Percentiles rank a stretch among this genome's conserved stretches.
These are phyloP conservation scores for Rhea pennata DNA, from an alignment of 2,113 vertebrate species.

Conservation along the genomic window DNA sequence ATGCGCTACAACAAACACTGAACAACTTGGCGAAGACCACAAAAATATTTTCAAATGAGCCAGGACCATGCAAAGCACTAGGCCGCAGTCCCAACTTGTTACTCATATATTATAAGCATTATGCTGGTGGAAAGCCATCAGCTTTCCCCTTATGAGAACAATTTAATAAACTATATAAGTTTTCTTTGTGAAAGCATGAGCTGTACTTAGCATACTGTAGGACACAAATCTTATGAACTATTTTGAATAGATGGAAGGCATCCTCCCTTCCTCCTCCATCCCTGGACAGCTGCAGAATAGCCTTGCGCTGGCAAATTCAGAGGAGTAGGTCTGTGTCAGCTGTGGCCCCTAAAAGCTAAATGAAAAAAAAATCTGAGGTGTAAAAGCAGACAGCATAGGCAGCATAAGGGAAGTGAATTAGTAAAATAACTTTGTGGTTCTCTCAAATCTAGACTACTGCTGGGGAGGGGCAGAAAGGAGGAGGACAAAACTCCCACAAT, in stretches of 20 bases:
- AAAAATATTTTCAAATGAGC: background rate
- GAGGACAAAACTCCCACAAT: background rate
- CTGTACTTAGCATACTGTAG: background rate
- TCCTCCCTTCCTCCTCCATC: background rate
- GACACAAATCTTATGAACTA: background rate
- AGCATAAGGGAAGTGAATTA: background rate
- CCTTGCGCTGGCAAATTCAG: conserved; percentile 8
- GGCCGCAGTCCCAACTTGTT: background rate
- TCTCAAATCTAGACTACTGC: background rate
- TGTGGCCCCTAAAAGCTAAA: background rate
- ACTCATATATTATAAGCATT: background rate
- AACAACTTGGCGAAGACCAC: background rate
- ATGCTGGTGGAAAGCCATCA: background rate
- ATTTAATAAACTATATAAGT: background rate
- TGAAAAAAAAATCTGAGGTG: background rate
- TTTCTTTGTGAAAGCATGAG: background rate
- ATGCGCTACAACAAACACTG: background rate
- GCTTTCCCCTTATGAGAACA: background rate
- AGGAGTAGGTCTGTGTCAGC: background rate
- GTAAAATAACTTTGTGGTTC: background rate
- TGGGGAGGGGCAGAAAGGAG: background rate
- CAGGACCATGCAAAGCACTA: background rate
- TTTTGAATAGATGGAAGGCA: conserved; percentile 4
- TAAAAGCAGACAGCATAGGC: background rate
- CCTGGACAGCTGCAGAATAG: conserved; percentile 38